Conservation (phyloP, 2,888 invertebrate genomes). For the Pycnomerus fuliginosus region DNA sequence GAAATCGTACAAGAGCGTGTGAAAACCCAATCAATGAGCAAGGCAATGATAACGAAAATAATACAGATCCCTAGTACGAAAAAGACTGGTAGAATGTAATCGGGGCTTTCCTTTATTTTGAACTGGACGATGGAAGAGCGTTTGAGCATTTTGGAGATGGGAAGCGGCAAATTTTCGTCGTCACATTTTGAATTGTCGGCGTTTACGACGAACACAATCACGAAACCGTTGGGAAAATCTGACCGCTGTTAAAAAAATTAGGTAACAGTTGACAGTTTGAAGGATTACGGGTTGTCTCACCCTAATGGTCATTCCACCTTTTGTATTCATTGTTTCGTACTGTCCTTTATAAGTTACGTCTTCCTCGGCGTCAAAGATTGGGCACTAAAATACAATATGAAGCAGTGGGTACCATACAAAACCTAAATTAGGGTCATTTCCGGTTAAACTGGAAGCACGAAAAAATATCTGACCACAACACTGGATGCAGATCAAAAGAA, state of each 20-base stretch:
- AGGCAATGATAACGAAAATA: conserved; percentile 54
- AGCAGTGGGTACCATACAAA: too few relatives aligned
- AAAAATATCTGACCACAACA: too few relatives aligned
- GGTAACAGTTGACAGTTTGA: too few relatives aligned
- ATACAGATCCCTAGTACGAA: conserved; percentile 59
- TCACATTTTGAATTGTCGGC: conserved; percentile 64
- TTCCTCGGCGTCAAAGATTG: conserved; percentile 76
- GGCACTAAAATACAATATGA: conserved; percentile 79
- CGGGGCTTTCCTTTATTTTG: conserved; percentile 58
- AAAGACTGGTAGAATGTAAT: conserved; percentile 62
- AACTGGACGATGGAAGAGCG: conserved; percentile 53
- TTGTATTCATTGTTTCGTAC: conserved; percentile 73
- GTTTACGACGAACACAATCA: conserved; percentile 75
- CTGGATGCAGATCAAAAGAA: too few relatives aligned
- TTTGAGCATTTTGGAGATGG: conserved; percentile 20
- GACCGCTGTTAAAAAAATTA: conserved; percentile 65
- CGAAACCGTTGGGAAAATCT: conserved; percentile 69
- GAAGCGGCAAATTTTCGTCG: conserved; percentile 38
- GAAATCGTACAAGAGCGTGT: conserved; percentile 38
- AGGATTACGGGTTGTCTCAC: too few relatives aligned
- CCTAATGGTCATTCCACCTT: conserved; percentile 74
- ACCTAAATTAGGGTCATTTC: too few relatives aligned
- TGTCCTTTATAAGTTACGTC: conserved; percentile 74
- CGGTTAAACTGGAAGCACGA: too few relatives aligned
- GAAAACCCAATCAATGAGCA: conserved; percentile 48